These are phyloP conservation scores for Martes martes DNA, from an alignment of 2,113 vertebrate species.

Conservation along the genomic window DNA sequence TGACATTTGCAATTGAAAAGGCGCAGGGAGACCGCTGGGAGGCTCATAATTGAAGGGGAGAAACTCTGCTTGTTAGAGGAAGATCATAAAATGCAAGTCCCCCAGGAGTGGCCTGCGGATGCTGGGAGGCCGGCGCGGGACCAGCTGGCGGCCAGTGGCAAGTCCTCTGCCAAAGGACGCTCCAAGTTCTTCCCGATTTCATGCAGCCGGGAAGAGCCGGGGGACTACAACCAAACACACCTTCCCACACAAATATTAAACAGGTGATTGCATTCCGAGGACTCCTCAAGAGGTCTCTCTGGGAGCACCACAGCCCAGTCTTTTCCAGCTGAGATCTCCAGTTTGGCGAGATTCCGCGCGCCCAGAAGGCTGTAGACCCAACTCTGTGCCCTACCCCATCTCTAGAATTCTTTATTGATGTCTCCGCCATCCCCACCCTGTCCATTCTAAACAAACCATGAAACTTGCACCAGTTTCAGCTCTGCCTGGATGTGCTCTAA, in stretches of 20 bases:
- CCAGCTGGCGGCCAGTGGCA: slow-evolving; percentile 8
- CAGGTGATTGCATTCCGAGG: not conserved
- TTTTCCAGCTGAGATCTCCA: not conserved
- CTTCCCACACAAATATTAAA: slow-evolving; percentile 23
- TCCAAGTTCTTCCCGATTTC: not conserved
- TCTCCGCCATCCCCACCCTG: too few relatives aligned
- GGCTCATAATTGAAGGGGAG: slow-evolving; percentile 65
- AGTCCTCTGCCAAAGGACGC: not conserved
- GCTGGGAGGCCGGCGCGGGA: not conserved
- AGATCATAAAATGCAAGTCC: slow-evolving; percentile 74
- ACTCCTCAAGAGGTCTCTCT: not conserved
- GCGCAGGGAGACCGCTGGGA: slow-evolving; percentile 40
- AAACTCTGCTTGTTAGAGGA: slow-evolving; percentile 68
- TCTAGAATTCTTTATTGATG: not conserved
- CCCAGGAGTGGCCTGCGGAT: not conserved
- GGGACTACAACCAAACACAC: not conserved
- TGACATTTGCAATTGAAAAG: slow-evolving; percentile 76
- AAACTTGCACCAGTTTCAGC: not conserved
- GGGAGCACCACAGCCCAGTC: not conserved
- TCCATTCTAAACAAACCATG: not conserved
- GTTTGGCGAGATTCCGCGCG: fast-evolving
- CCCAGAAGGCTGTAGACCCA: not conserved
- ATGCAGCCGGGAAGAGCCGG: fast-evolving
- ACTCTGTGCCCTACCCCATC: fast-evolving
- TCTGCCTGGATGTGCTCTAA: not conserved